Base-by-base conservation (phyloP, 2,888 invertebrate species). In the Euzophera pinguis region DNA sequence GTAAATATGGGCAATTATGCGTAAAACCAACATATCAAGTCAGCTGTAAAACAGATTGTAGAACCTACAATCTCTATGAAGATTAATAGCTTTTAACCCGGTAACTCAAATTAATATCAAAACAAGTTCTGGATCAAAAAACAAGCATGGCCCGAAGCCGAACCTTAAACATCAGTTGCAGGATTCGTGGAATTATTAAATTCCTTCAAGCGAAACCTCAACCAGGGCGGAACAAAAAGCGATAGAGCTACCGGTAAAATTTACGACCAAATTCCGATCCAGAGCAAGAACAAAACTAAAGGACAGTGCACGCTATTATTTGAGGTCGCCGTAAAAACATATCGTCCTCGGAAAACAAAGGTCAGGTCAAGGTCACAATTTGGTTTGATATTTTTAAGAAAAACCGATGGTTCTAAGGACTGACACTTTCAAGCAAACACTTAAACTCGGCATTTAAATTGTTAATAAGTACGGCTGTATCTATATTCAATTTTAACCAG, bases 151-250 rank as follows among this genome's bases (percentile, higher is more conserved):
- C 67, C 68, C 59, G 65, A 67, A 64, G 64, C 61, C 56, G 55
- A 68, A 71, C 67, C 64, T 64, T 63, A 56, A 73, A 70, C 67
- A 76, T 78, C 74, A 75, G 71, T 75, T 66, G 67, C 75, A 75
- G 71, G 67, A 65, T 73, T 71, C 67, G 67, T 62, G 64, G 62
- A 74, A 74, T 76, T 77, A 78, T 76, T 69, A 75, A 75, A 75
- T 69, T 71, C 65, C 57, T 53, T 56, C 62, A 55, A 71, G 73
- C 75, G 67, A 53, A 64, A 66, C 67, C 69, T 67, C 65, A 69
- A 72, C 64, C 69, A 61, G 57, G 57, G 62, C 62, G 67, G 64
- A 75, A 71, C 72, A 72, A 74, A 79, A 77, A 72, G 62, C 70
- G 64, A 56, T 58, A 59, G 63, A 57, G 59, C 45, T 56, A 58